Base-by-base conservation (phyloP, 2,797 vertebrate species). In the Lutjanus argentimaculatus region DNA sequence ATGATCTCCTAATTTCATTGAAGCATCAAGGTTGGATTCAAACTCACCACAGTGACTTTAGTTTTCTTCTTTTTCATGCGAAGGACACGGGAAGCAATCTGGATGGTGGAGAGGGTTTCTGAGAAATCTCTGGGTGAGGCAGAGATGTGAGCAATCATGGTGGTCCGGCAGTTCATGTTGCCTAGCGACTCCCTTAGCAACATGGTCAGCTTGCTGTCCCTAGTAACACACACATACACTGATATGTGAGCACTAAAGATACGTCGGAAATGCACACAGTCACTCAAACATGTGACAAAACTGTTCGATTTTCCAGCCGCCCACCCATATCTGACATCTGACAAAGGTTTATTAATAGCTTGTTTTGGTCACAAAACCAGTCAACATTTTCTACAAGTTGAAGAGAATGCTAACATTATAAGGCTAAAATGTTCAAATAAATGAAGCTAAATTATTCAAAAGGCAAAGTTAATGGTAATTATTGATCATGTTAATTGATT, bases 51-150 rank as follows among this genome's bases (percentile, higher is more conserved):
- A 7, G 95, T 95, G 93, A 99, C 99, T 97, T 99, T 99, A 45
- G 97, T 97, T 94, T 99, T 99, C 96, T 99, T 99, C 85, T 99
- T 99, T 95, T 99, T 99, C 97, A 99, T 98, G 89, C 98, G 96
- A 75, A 99, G 95, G 77, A 99, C 97, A 1, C 99, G 95, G 0
- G 98, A 98, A 48, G 99, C 98, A 8, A 99, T 97, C 96, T 99
- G 99, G 92, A 99, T 96, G 84, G 97, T 99, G 91, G 97, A 99
- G 72, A 99, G 97, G 0, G 98, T 99, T 92, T 99, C 98, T 0
- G 97, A 96, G 6, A 99, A 99, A 96, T 96, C 97, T 82, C 96
- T 96, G 0, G 98, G 97, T 6, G 96, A 95, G 0, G 98, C 97
- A 45, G 98, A 99, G 96, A 99, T 98, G 95, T 99, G 98, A 81